phyloP scores from a whole-genome alignment of 2,888 invertebrate genomes.

The Sarcophaga subvicina region DNA sequence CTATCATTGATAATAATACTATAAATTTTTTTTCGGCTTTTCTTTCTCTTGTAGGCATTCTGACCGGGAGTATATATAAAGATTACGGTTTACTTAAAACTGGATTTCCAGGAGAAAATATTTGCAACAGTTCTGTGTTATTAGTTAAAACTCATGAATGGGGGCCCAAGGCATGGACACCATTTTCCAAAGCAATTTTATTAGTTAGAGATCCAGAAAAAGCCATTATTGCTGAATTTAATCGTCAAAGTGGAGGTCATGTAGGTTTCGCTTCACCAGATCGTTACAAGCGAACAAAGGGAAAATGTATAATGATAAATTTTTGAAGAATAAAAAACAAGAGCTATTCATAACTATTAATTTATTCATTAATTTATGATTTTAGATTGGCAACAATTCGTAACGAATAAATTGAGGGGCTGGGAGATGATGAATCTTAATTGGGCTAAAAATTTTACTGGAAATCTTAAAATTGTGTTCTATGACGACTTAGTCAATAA shows the following conservation, averaged over 20 bases:
- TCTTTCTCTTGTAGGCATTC: constrained; percentile 83
- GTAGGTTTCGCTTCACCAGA: constrained; percentile 89
- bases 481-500: constrained; percentile 87
- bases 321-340: background rate
- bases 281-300: constrained; percentile 85
- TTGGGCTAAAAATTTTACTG: constrained; percentile 88
- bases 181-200: constrained; percentile 87
- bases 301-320: constrained; percentile 83
- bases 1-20: background rate
- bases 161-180: constrained; percentile 84
- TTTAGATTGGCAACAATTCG: constrained; percentile 89
- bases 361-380: constrained; percentile 63
- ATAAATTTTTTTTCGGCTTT: background rate
- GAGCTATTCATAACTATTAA: background rate
- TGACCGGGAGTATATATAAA: constrained; percentile 91
- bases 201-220: constrained; percentile 88
- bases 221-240: constrained; percentile 88
- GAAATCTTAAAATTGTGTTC: constrained; percentile 87
- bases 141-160: constrained; percentile 91
- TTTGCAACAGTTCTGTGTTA: constrained; percentile 89
- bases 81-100: constrained; percentile 90
- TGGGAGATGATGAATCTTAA: constrained; percentile 88
- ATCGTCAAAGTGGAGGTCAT: constrained; percentile 90
- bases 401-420: constrained; percentile 85
- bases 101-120: constrained; percentile 91